Base-by-base conservation (phyloP, 92 coral and sea anemone genomes). In the Micromussa lordhowensis region DNA sequence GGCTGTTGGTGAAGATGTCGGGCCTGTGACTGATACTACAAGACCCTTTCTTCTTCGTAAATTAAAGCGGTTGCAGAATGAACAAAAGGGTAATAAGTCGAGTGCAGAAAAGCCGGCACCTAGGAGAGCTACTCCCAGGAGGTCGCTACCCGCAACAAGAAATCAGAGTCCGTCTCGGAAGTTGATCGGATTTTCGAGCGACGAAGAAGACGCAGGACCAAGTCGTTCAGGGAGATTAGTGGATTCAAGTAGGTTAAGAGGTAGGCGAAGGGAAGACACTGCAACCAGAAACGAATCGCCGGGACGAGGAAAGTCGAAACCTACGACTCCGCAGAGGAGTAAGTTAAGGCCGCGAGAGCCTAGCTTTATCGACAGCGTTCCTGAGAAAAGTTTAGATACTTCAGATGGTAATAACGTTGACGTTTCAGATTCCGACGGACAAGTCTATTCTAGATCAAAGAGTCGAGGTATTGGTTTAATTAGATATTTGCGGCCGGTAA, bases 121-220 rank as follows among this genome's bases (percentile, higher is more conserved):
- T 15, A 93, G 86, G 72, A 87, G 92, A 84, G 87, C 85, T 59
- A 84, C 91, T 18, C 91, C 92, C 26, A 88, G 92, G 72, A 91
- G 87, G 85, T 94, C 95, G 81, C 69, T 89, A 51, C 91, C 94
- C 49, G 82, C 89, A 53, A 57, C 68, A 26, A 82, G 91, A 69
- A 91, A 91, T 28, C 87, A 91, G 71, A 84, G 93, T 86, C 94
- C 98, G 48, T 92, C 93, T 34, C 94, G 99, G 86, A 92, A 88
- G 91, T 86, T 96, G 82, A 87, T 96, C 61, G 99, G 99, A 48
- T 97, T 97, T 86, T 97, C 99, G n/a, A 97, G 99, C 85, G 99
- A 97, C 26, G 99, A 97, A 87, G 99, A 97, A 64, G 94, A 89
- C 58, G 88, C 92, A 70, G 94, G 80, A 53, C 78, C 85, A 49